Evolutionary conservation across 2,888 invertebrate genomes (phyloP), one percentile per base, ranked within the genome.

Genomic region (Dichetophora obliterata): DNA sequence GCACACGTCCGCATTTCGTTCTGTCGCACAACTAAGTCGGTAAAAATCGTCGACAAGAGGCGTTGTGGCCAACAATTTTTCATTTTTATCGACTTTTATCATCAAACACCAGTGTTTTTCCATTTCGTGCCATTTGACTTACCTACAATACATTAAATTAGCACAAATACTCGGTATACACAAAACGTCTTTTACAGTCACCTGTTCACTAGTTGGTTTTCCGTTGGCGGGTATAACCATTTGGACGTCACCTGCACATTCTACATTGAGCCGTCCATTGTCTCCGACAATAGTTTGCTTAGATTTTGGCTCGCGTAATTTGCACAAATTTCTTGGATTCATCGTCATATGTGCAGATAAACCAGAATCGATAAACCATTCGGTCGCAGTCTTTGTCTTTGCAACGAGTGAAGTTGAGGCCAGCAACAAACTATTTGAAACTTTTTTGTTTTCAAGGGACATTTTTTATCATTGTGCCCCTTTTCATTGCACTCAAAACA

Each of bases 301-400:
- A n/a, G n/a, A n/a, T n/a, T n/a, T n/a, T n/a, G n/a, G n/a, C n/a
- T n/a, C n/a, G n/a, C n/a, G n/a, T n/a, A n/a, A 57, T 52, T 75
- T 31, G 27, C 66, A 69, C 37, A 72, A 74, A 61, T 72, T 31
- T 16, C 14, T 63, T 11, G 63, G 31, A 70, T 59, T 61, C 79
- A 76, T 79, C n/a, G 76, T 75, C 75, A 79, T 79, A 57, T 78
- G 75, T 16, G 77, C 74, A 24, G 77, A 76, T 57, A 75, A 72
- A 6, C 74, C 77, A 5, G 70, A 70, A 59, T 79, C 77, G 27
- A 75, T 72, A 19, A 54, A 63, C 78, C 78, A 79, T 73, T 79
- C 77, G n/a, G n/a, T n/a, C n/a, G n/a, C n/a, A n/a, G n/a, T n/a
- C n/a, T n/a, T n/a, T n/a, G n/a, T n/a, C n/a, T 75, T 66, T 63